Base-by-base conservation (phyloP, 2,113 vertebrate species). In the Apistogramma diplotaenia region DNA sequence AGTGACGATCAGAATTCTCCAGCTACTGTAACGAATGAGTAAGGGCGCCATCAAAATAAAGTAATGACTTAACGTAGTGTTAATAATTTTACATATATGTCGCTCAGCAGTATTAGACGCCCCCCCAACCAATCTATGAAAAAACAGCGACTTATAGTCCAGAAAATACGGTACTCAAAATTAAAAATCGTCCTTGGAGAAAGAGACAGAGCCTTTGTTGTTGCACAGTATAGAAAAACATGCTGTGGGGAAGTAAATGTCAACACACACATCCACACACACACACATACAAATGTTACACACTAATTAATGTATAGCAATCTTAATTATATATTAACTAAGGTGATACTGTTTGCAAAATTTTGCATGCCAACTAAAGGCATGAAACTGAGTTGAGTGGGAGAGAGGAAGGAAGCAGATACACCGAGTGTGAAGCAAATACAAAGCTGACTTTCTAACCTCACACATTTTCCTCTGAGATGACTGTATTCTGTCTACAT, bases 401-500 rank as follows among this genome's bases (percentile, higher is more conserved):
- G 40, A 7, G 18, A 11, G 40, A 43, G 82, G 58, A 23, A 3
- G 27, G 23, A 16, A 46, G 33, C 46, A 74, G 67, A 80, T 3
- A 61, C 56, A 74, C 53, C 49, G 7, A 59, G 37, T 62, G 82
- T 85, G 74, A 78, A 73, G 85, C 75, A 37, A 54, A 70, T 43
- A 61, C 33, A 84, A 76, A 86, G 81, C 72, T 72, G 74, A 33
- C 57, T 79, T 79, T 31, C 55, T 70, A 79, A 82, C 71, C 74
- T 54, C 27, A 70, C 82, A 82, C 81, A 85, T 18, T 70, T 29
- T 84, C 59, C 71, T 75, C 74, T 56, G n/a, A 61, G 74, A 82
- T 37, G 53, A 77, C 23, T 37, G 71, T 49, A 78, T 40, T 83
- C 46, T 43, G 46, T 83, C 46, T 43, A 59, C 7, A 53, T 59